Evolutionary conservation across 1,140 invertebrate genomes (phyloP).

Genomic region (Psilanteris sp.): DNA sequence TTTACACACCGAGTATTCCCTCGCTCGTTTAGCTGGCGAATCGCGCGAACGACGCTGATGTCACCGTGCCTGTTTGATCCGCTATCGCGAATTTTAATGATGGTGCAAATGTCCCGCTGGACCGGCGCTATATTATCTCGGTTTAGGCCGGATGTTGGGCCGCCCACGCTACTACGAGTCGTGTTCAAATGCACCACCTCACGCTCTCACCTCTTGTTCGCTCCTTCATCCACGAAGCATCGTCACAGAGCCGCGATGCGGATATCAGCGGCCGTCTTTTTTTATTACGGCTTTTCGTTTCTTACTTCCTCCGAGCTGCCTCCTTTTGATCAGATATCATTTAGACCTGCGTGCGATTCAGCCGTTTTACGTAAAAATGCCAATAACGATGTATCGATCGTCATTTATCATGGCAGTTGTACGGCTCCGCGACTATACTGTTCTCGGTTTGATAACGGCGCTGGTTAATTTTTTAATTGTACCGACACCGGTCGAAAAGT

Average conservation of each 20-base stretch:
- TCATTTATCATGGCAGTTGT: slow-evolving; percentile 25
- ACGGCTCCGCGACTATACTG: no score
- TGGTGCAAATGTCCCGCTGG: slow-evolving; percentile 79
- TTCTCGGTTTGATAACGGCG: no score
- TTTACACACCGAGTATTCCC: slow-evolving; percentile 69
- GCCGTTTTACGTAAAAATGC: slow-evolving; percentile 41
- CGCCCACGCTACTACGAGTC: slow-evolving; percentile 74
- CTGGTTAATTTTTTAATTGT: no score
- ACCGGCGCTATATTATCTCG: slow-evolving; percentile 79
- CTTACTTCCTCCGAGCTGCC: slow-evolving; percentile 26
- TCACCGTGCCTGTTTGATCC: slow-evolving; percentile 79
- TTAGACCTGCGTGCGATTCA: slow-evolving; percentile 33
- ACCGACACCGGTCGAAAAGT: no score
- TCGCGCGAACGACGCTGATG: slow-evolving; percentile 78
- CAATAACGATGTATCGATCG: slow-evolving; percentile 22
- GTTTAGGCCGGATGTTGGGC: slow-evolving; percentile 79
- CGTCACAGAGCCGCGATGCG: slow-evolving; percentile 19
- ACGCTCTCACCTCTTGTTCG: slow-evolving; percentile 37
- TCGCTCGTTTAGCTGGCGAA: slow-evolving; percentile 77
- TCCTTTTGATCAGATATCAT: slow-evolving; percentile 52
- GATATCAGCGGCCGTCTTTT: slow-evolving; percentile 35
- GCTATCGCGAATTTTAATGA: slow-evolving; percentile 81
- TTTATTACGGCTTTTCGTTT: slow-evolving; percentile 44
- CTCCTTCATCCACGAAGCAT: slow-evolving; percentile 38
- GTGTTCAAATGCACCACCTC: slow-evolving; percentile 38